Conservation (phyloP, 2,888 invertebrate genomes). For the Drosophila borealis region DNA sequence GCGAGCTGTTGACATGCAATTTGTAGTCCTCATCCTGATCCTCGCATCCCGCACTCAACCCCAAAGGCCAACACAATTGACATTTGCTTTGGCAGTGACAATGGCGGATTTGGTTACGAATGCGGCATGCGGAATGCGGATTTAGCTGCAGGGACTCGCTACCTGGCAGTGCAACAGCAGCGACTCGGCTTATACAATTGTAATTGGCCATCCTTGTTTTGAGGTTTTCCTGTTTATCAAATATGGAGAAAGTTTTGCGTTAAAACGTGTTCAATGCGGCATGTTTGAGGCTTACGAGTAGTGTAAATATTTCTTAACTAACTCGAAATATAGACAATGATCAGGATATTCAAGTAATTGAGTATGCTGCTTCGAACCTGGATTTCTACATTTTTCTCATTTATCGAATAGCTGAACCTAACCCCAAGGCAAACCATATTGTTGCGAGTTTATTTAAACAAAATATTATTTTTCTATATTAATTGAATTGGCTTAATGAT, state of each 20-base stretch:
- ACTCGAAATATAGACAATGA: background rate
- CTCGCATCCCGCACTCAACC: slow-evolving; percentile 39
- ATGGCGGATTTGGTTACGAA: slow-evolving; percentile 56
- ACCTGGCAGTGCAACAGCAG: slow-evolving; percentile 13
- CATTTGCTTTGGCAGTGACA: slow-evolving; percentile 66
- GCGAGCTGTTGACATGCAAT: slow-evolving; percentile 77
- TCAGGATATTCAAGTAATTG: background rate
- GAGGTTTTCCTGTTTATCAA: slow-evolving; percentile 42
- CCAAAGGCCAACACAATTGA: slow-evolving; percentile 65
- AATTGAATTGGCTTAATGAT: too few species aligned
- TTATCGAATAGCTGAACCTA: too few species aligned
- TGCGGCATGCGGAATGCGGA: slow-evolving; percentile 48
- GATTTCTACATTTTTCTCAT: too few species aligned
- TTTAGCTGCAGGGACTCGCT: slow-evolving; percentile 58
- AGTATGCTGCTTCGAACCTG: background rate
- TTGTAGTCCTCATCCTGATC: slow-evolving; percentile 56
- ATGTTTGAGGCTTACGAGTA: slow-evolving; percentile 27
- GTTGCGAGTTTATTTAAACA: too few species aligned
- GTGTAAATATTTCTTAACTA: slow-evolving; percentile 23
- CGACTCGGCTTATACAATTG: slow-evolving; percentile 56
- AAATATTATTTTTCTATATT: too few species aligned
- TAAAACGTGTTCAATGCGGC: slow-evolving; percentile 52
- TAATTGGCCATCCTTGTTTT: slow-evolving; percentile 49
- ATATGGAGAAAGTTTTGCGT: slow-evolving; percentile 16
- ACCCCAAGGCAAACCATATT: too few species aligned